Evolutionary conservation across 2,113 vertebrate species (phyloP), one percentile per base, ranked within the genome.

Genomic region (Gambusia affinis): DNA sequence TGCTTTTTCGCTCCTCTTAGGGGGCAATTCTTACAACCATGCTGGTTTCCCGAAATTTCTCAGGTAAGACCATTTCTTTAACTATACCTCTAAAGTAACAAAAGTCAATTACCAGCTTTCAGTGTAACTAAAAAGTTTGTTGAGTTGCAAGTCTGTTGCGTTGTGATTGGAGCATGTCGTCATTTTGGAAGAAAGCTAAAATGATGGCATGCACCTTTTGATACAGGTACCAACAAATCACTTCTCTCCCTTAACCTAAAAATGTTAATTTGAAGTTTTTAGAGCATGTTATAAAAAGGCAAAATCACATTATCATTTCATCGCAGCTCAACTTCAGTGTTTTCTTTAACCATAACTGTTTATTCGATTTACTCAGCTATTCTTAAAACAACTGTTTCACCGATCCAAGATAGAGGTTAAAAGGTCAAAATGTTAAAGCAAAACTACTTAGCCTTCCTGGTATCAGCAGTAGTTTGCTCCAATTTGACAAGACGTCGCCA

Each of bases 1-100:
- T 47, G 60, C 22, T 44, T 73, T 24, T 61, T 8, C 85, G 78
- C 62, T 64, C 63, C 4, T 73, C 44, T 8, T 90, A 98, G 97
- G 97, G 97, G 2, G 97, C 97, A 68, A 98, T 98, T 90, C 96
- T 98, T 64, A 98, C 97, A 54, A 98, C 97, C 81, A 98, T 98
- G 97, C 89, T 98, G 95, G 97, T 97, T 82, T 98, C 97, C 51
- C 94, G 97, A 74, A 98, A 98, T 90, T 98, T 98, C 92, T 98
- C 97, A 91, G 97, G 97, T 98, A 94, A 96, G 97, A 86, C 24
- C 54, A 61, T 4, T 27, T 66, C 12, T 33, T 42, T 6, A 35
- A 39, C 35, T 10, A 4, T 35, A 65, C 67, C 42, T 65, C 35
- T 47, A 22, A 68, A 17, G 24, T 10, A 62, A 14, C 47, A 65